Evolutionary conservation across 92 coral and sea anemone genomes (phyloP).

Genomic region (Micromussa lordhowensis): DNA sequence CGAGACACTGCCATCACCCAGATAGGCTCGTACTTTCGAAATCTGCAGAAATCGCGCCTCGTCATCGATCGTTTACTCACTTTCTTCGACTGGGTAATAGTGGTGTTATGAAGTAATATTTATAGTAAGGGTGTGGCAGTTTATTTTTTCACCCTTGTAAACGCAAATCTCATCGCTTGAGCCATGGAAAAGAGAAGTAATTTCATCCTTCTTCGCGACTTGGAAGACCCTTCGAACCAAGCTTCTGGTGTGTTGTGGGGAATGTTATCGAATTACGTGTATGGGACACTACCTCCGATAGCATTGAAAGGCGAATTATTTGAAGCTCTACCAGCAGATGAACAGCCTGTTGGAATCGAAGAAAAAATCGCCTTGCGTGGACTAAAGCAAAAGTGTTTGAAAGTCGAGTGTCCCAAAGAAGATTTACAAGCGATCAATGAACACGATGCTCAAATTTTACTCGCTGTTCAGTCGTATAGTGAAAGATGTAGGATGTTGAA

Average conservation of each 20-base stretch:
- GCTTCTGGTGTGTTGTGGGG: conserved; percentile 71
- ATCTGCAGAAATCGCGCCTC: neutral
- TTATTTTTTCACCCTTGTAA: neutral
- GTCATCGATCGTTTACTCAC: neutral
- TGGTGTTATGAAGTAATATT: conserved; percentile 1
- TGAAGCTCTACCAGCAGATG: conserved; percentile 59
- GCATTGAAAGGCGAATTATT: conserved; percentile 80
- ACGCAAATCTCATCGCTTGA: neutral
- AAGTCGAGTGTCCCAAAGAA: conserved; percentile 65
- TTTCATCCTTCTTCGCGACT: conserved; percentile 65
- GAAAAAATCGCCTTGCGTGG: conserved; percentile 67
- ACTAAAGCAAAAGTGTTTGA: conserved; percentile 72
- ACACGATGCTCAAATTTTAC: conserved; percentile 62
- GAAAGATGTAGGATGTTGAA: conserved; percentile 68
- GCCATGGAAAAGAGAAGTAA: conserved; percentile 37
- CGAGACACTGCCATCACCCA: neutral
- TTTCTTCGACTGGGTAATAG: neutral
- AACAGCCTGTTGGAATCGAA: conserved; percentile 49
- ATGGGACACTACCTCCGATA: conserved; percentile 33
- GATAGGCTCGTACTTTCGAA: neutral
- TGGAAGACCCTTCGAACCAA: conserved; percentile 62
- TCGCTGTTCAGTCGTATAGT: conserved; percentile 76
- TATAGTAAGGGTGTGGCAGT: conserved; percentile 35
- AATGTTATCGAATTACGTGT: conserved; percentile 78
- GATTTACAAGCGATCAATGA: conserved; percentile 58